phyloP scores from a whole-genome alignment of 2,888 invertebrate genomes.

The Mythimna albipuncta region DNA sequence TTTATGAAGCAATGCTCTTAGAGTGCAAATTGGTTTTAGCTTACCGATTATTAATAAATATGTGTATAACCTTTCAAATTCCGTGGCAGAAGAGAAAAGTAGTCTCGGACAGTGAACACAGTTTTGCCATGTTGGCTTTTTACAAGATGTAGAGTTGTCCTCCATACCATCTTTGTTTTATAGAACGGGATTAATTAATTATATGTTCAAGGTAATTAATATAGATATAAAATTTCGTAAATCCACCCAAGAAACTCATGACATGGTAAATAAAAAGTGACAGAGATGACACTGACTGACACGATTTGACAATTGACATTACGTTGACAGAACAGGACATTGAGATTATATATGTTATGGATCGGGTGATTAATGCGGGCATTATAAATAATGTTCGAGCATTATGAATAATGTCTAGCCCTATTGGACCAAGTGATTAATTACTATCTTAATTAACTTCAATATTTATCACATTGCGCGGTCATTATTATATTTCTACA shows the following conservation, averaged over 20 bases:
- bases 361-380: no score
- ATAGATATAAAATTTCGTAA: conserved; percentile 55
- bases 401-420: no score
- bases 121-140: conserved; percentile 90
- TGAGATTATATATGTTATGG: no score
- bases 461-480: no score
- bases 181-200: conserved; percentile 47
- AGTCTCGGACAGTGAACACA: conserved; percentile 92
- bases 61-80: conserved; percentile 91
- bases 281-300: conserved; percentile 35
- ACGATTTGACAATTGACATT: conserved; percentile 44
- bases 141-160: conserved; percentile 80
- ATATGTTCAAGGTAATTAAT: conserved; percentile 46
- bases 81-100: conserved; percentile 89
- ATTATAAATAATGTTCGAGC: no score
- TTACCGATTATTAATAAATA: conserved; percentile 36
- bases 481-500: no score
- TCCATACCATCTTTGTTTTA: conserved; percentile 87
- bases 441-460: no score
- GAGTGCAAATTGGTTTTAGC: conserved; percentile 4
- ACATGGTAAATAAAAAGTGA: conserved; percentile 65
- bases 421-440: no score
- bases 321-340: not conserved
- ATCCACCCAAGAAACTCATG: conserved; percentile 63
- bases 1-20: conserved; percentile 11